A percentile compares a stretch with the other conserved stretches of the same genome.
These are phyloP conservation scores for Sycophila texana DNA, from an alignment of 2,888 invertebrate species.

Conservation along the genomic window DNA sequence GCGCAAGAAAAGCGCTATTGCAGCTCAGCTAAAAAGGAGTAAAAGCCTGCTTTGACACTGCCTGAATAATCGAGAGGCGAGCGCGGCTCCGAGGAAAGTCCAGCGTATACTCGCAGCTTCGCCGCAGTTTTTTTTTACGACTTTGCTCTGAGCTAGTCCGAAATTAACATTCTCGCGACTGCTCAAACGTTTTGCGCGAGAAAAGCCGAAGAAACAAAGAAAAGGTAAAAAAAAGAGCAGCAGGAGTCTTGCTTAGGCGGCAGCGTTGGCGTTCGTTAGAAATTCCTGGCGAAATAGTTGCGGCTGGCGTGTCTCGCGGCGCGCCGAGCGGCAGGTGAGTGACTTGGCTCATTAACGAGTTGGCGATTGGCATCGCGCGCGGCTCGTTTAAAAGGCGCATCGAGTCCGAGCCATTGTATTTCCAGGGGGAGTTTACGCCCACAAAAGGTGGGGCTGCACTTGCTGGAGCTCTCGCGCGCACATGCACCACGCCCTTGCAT, in stretches of 20 bases:
- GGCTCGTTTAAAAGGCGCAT: slow-evolving; percentile 10
- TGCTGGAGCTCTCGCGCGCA: neutral
- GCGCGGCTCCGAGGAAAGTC: neutral
- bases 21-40: too few species aligned
- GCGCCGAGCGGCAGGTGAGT: slow-evolving; percentile 61
- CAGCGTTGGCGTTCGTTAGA: slow-evolving; percentile 12
- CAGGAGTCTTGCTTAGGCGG: slow-evolving; percentile 3
- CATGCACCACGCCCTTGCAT: slow-evolving; percentile 68
- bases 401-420: slow-evolving; percentile 58
- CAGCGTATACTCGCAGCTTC: neutral
- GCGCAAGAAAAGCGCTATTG: too few species aligned
- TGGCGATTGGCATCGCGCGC: slow-evolving; percentile 55
- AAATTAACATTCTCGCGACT: slow-evolving; percentile 8
- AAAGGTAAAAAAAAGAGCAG: neutral
- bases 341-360: slow-evolving; percentile 62
- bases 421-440: slow-evolving; percentile 63
- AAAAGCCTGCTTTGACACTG: too few species aligned
- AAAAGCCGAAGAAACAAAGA: slow-evolving; percentile 2
- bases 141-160: neutral
- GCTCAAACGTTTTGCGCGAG: neutral
- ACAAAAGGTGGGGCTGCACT: slow-evolving; percentile 66
- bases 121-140: neutral
- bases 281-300: slow-evolving; percentile 24
- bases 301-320: slow-evolving; percentile 7
- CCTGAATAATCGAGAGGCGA: too few species aligned